Evolutionary conservation across 35 echinoderm and acorn worm species (phyloP), one percentile per base, ranked within the genome.

Genomic region (Chiridota heheva): DNA sequence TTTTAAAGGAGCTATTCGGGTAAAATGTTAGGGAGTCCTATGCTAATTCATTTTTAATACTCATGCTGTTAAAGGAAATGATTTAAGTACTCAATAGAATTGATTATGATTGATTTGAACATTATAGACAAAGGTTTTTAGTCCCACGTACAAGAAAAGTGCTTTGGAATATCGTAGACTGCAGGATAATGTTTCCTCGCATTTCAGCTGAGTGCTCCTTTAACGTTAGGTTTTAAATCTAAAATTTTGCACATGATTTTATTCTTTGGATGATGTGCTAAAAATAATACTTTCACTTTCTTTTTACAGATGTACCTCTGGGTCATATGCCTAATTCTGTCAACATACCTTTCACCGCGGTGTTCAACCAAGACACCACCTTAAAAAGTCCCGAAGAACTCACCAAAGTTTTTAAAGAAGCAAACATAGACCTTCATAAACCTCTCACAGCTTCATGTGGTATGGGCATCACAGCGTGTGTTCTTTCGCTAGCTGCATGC

Each of bases 271-370:
- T 53, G 48, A 22, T 22, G 22, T 53, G 48, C 48, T 13, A 13
- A 13, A 53, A 13, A 53, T 22, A 53, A n/a, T 53, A 72, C 27
- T 15, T 71, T 36, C 2, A 58, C 58, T 76, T n/a, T 77, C 44
- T 70, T 38, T 4, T 62, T 42, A 40, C 45, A 87, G 84, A 87
- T 46, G 67, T 59, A 42, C 67, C 77, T 33, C 60, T 60, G 4
- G 73, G 84, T n/a, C 84, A 87, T 33, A 87, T 87, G 6, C 73
- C 84, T 1, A 63, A 63, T 3, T 87, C 84, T 13, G 32, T 87
- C 45, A 87, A 79, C 37, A 78, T 87, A 29, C 84, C 84, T 17
- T 87, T 58, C 40, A 27, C 60, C 31, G 43, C 35, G 15, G 49
- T 87, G 29, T 27, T 87, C 28, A 32, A 77, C 24, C 44, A 69